Evolutionary conservation across 2,888 invertebrate genomes (phyloP), one percentile per base, ranked within the genome.

Genomic region (Eupithecia tripunctaria): DNA sequence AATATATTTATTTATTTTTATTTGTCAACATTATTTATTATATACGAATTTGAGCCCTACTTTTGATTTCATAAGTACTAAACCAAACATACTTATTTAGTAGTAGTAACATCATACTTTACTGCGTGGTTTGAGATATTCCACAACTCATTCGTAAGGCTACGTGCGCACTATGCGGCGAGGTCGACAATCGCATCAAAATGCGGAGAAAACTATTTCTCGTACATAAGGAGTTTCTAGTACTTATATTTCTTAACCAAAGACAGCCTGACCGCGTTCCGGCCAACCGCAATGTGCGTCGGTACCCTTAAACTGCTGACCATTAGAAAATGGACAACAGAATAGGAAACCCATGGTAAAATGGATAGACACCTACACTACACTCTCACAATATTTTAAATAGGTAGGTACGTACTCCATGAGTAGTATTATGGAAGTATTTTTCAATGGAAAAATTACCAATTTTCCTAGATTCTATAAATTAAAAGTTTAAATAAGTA

Each of bases 1-100:
- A n/a, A n/a, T n/a, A n/a, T n/a, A n/a, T n/a, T n/a, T n/a, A n/a
- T n/a, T n/a, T n/a, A n/a, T n/a, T n/a, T n/a, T n/a, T n/a, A n/a
- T n/a, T n/a, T n/a, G n/a, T n/a, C n/a, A 68, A 59, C 8, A n/a
- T 38, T 67, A 59, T 59, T 3, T 15, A 12, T 51, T 27, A 51
- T 41, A 36, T n/a, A 29, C 18, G 21, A 64, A 70, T 70, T 70
- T 70, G 70, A 70, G 69, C 69, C 69, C 51, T 62, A 56, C 56
- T 59, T 59, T 59, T 15, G 25, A 27, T 21, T 51, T 51, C 21
- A 21, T 10, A 47, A 8, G 59, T 27, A n/a, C n/a, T n/a, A n/a
- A n/a, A n/a, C n/a, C n/a, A n/a, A n/a, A n/a, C n/a, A n/a, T n/a
- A n/a, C n/a, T n/a, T n/a, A n/a, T n/a, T n/a, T n/a, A n/a, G n/a